A percentile compares a stretch with the other conserved stretches of the same genome.
These are phyloP conservation scores for Caiman crocodilus DNA, from an alignment of 2,797 vertebrate species.

Conservation along the genomic window DNA sequence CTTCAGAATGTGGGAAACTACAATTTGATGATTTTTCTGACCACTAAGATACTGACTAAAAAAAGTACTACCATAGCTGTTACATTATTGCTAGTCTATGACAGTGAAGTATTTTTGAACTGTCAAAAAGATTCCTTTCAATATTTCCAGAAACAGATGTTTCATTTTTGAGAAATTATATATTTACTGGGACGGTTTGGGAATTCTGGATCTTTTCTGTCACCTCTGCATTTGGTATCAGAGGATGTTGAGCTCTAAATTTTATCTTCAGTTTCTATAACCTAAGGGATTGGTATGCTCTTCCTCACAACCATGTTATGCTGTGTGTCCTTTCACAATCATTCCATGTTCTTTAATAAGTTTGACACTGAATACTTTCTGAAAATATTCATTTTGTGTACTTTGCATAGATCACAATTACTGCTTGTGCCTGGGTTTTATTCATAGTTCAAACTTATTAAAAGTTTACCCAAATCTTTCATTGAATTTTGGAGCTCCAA, in stretches of 20 bases:
- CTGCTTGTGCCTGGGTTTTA: background rate
- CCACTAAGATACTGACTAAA: too few species aligned
- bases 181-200: background rate
- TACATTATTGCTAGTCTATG: background rate
- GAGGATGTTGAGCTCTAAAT: background rate
- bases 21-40: too few species aligned
- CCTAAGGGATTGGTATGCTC: background rate
- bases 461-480: background rate
- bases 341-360: background rate
- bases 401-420: background rate
- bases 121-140: background rate
- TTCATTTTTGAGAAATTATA: background rate
- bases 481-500: background rate
- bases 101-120: background rate
- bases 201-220: background rate
- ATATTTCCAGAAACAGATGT: background rate
- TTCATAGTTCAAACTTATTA: background rate
- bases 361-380: background rate
- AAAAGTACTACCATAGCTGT: background rate
- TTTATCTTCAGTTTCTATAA: background rate
- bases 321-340: background rate
- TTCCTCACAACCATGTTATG: background rate
- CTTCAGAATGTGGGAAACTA: background rate
- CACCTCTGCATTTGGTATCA: background rate
- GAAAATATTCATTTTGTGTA: constrained; percentile 21